Evolutionary conservation across 2,888 invertebrate genomes (phyloP).

Genomic region (Pteria penguin): DNA sequence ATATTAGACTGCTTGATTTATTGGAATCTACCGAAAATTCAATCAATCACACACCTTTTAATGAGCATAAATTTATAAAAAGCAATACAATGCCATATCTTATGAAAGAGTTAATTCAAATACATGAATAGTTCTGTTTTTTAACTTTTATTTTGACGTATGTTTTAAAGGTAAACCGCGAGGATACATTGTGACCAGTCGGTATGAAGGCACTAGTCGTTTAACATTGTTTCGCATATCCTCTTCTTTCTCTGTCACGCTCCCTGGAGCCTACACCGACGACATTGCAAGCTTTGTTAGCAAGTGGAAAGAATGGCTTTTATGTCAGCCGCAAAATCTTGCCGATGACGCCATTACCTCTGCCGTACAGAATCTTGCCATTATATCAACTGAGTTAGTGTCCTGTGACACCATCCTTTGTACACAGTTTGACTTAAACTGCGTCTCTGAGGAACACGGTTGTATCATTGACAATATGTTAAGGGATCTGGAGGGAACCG

Average conservation of each 20-base stretch:
- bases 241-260: constrained; percentile 41
- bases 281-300: constrained; percentile 24
- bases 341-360: constrained; percentile 34
- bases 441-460: constrained; percentile 43
- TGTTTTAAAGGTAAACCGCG: constrained; percentile 52
- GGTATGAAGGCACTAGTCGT: constrained; percentile 19
- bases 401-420: constrained; percentile 39
- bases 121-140: no score
- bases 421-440: constrained; percentile 53
- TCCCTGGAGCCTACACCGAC: constrained; percentile 19
- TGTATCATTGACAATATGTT: constrained; percentile 49
- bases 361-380: constrained; percentile 4
- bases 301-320: constrained; percentile 41
- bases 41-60: no score
- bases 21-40: no score
- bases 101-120: no score
- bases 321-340: background rate
- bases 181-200: constrained; percentile 45
- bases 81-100: no score
- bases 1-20: no score
- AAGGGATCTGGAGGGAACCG: constrained; percentile 45
- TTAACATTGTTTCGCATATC: constrained; percentile 44
- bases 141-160: no score
- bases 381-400: background rate
- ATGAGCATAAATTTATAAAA: no score